Evolutionary conservation across 2,113 vertebrate species (phyloP), one percentile per base, ranked within the genome.

Genomic region (Dipodomys stephensi): DNA sequence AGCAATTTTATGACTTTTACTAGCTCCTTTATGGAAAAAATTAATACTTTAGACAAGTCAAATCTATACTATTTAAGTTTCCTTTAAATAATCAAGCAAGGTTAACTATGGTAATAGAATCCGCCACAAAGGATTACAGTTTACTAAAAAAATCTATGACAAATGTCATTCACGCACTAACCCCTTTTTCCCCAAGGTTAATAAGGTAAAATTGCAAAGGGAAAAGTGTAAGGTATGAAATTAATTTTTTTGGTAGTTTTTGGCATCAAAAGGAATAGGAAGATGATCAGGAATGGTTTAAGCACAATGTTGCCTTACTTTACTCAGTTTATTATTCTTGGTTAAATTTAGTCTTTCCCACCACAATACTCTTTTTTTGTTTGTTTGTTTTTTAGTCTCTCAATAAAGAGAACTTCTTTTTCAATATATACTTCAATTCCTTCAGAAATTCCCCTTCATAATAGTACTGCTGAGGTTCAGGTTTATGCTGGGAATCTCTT

Each of bases 61-160:
- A 96, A 90, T 85, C 90, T 74, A 78, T 96, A 91, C 69, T 60
- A 93, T 64, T 94, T 93, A 87, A 95, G 46, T 87, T 84, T 32
- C 64, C 71, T 87, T 96, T 93, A 95, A 94, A 94, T 94, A 96
- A 87, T 81, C 81, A 96, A 93, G 78, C n/a, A 87, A 87, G 39
- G 73, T 62, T 94, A 96, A 90, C 94, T 88, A 88, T 65, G 28
- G 28, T 87, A 93, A 91, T 91, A 93, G 87, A 96, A 71, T 65
- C 68, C 94, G 81, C 62, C 77, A 87, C 19, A 13, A 67, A 39
- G 80, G 76, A 90, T 82, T 89, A 67, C 18, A 89, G 81, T 30
- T 92, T 94, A 86, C 68, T 60, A 79, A 87, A 64, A 64, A 49
- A 95, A 94, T 69, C 77, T 81, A 86, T 76, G 80, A 95, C 72